Evolutionary conservation across 1,140 invertebrate genomes (phyloP), one percentile per base, ranked within the genome.

Genomic region (Conus ventricosus): DNA sequence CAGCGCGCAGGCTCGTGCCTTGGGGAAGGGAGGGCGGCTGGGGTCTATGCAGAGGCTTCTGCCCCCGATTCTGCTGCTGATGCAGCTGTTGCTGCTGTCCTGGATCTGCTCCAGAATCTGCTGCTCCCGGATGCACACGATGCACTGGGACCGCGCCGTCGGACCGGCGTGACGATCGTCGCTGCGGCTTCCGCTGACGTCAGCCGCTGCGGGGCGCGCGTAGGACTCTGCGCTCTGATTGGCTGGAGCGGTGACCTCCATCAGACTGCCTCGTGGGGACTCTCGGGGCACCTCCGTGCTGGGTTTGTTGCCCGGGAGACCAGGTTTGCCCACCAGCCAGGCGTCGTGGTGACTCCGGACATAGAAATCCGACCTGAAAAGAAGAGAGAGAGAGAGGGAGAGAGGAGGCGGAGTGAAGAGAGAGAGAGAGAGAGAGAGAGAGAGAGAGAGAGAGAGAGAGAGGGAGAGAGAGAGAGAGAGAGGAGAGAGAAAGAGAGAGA

Each of bases 321-420:
- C 60, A 39, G 88, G 83, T 89, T 92, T 92, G n/a, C 92, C 92
- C 11, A 91, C 84, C 25, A 92, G 85, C 93, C 93, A 94, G 76
- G 93, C 93, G 53, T 94, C 93, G 88, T 91, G 92, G 76, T 94
- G 93, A 89, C 92, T 92, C 81, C 88, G 89, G 7, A 93, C 91
- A 17, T 84, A 76, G 78, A 90, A 82, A 23, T 88, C 88, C 5
- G 81, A 88, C 51, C 88, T 85, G 23, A n/a, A n/a, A n/a, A n/a
- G n/a, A n/a, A 39, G 39, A 39, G 39, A 39, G 39, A 39, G 39
- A 39, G 39, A 39, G 39, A 39, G 39, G 3, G 39, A 39, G 39
- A 39, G 39, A 39, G 0, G 39, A 39, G 0, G 39, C 39, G 39
- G 3, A 39, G 39, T 3, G 0, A 39, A 39, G 0, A 39, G 39